Evolutionary conservation across 2,888 invertebrate species (phyloP).

Genomic region (Phoenoteleia sp.): DNA sequence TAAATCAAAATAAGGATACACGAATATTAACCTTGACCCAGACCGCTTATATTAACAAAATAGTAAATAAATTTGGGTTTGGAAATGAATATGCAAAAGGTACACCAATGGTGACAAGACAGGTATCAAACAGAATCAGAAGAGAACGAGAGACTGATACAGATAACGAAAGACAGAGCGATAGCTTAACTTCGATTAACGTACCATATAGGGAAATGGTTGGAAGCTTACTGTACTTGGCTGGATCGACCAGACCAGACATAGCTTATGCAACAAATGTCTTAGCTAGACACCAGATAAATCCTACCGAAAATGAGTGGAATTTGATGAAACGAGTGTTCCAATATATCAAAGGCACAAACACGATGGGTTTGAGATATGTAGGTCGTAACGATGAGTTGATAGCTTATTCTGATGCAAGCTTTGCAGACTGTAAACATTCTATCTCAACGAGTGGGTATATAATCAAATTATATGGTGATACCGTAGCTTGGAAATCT

Average conservation of each 20-base stretch:
- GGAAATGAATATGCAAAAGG: constrained; percentile 22
- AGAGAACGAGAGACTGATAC: background rate
- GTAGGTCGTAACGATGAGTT: no score
- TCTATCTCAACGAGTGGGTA: no score
- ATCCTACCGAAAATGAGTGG: background rate
- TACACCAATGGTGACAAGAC: constrained; percentile 44
- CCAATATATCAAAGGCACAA: background rate
- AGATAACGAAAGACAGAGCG: background rate
- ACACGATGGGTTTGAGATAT: background rate
- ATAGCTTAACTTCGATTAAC: background rate
- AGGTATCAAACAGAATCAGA: constrained; percentile 21
- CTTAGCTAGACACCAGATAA: background rate
- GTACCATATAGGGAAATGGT: constrained; percentile 1
- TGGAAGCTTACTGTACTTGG: background rate
- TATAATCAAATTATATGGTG: no score
- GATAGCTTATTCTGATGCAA: no score
- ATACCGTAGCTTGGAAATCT: no score
- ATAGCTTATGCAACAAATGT: background rate
- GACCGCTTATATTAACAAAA: constrained; percentile 8
- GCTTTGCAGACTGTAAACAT: no score
- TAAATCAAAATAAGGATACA: constrained; percentile 21
- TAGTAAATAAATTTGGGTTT: constrained; percentile 43
- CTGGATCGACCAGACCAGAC: background rate
- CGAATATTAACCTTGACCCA: constrained; percentile 14
- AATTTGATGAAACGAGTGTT: background rate